These are phyloP conservation scores for Pangasius sanitwongsei DNA, from an alignment of 2,797 vertebrate genomes.

Conservation along the genomic window DNA sequence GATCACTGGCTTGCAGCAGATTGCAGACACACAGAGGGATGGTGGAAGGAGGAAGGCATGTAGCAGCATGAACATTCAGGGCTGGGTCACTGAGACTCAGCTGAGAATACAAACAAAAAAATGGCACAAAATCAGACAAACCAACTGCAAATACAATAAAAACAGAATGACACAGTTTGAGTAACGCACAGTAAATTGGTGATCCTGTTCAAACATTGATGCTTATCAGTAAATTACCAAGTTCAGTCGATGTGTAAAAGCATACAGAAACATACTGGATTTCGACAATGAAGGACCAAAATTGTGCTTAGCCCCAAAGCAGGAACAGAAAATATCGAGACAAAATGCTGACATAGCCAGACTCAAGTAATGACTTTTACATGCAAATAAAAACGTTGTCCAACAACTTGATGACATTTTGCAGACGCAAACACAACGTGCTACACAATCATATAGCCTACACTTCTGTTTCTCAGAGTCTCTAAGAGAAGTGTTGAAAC, in stretches of 20 bases:
- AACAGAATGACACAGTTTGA: not conserved
- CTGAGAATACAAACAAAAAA: slow-evolving; percentile 47
- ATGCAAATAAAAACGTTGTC: not conserved
- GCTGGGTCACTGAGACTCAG: slow-evolving; percentile 49
- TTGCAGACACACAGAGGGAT: not conserved
- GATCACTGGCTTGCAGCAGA: not conserved
- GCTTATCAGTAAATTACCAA: not conserved
- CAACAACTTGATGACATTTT: not conserved
- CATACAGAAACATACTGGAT: not conserved
- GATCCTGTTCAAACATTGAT: not conserved
- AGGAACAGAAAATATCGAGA: not conserved
- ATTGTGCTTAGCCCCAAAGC: not conserved
- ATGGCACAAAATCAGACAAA: not conserved
- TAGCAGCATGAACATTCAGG: slow-evolving; percentile 52
- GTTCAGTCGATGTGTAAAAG: not conserved
- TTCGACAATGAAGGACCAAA: not conserved
- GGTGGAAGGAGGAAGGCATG: slow-evolving; percentile 40
- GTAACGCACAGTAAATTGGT: not conserved
- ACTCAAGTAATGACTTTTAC: not conserved
- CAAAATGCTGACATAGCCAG: not conserved
- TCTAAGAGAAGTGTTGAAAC: not conserved
- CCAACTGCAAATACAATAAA: not conserved
- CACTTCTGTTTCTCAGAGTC: not conserved
- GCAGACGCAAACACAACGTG: not conserved
- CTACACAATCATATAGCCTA: not conserved